These are phyloP conservation scores for Drosophila anceps DNA, from an alignment of 2,888 invertebrate species.

Conservation along the genomic window DNA sequence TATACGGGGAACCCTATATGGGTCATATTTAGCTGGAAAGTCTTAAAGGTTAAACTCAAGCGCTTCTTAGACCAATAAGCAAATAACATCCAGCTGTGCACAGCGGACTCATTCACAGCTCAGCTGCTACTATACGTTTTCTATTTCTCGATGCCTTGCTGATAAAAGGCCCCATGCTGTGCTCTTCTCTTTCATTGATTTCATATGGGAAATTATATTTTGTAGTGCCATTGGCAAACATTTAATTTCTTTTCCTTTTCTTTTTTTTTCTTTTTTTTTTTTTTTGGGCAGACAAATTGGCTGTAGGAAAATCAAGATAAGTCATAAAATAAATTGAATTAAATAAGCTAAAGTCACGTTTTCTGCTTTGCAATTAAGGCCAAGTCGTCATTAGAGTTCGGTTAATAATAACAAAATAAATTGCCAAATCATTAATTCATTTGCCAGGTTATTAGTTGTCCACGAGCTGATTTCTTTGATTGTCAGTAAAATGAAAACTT, in stretches of 20 bases:
- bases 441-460: slow-evolving; percentile 48
- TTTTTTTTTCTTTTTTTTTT: background rate
- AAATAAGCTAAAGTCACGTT: slow-evolving; percentile 70
- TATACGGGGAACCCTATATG: slow-evolving; percentile 30
- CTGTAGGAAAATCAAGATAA: slow-evolving; percentile 45
- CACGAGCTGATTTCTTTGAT: slow-evolving; percentile 32
- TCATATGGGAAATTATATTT: slow-evolving; percentile 31
- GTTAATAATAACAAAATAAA: slow-evolving; percentile 49
- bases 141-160: background rate
- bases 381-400: slow-evolving; percentile 41
- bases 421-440: slow-evolving; percentile 69
- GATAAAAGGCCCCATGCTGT: slow-evolving; percentile 26
- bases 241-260: slow-evolving; percentile 9
- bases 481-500: slow-evolving; percentile 16
- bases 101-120: slow-evolving; percentile 23
- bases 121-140: background rate
- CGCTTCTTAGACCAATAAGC: slow-evolving; percentile 17
- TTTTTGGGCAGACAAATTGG: slow-evolving; percentile 28
- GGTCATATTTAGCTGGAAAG: slow-evolving; percentile 55
- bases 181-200: slow-evolving; percentile 30
- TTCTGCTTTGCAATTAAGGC: slow-evolving; percentile 52
- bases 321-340: slow-evolving; percentile 58
- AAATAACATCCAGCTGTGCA: slow-evolving; percentile 47
- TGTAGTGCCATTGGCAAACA: slow-evolving; percentile 16
- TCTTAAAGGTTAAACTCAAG: slow-evolving; percentile 55